These are phyloP conservation scores for Ardeotis arabs DNA, from an alignment of 2,113 vertebrate species.

Conservation along the genomic window DNA sequence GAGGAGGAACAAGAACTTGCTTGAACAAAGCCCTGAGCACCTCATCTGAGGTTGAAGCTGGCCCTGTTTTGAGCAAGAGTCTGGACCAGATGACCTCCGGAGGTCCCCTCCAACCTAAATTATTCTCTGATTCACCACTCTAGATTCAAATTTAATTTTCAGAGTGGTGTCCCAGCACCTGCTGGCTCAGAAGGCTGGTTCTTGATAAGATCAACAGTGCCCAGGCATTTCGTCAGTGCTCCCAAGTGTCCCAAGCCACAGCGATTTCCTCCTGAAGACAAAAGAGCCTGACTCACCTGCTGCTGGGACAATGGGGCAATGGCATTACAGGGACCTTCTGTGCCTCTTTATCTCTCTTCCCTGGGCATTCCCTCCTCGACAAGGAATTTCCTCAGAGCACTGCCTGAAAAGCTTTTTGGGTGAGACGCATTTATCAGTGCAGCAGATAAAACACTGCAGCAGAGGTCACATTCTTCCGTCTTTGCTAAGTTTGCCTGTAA, in stretches of 20 bases:
- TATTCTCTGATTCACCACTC: neutral
- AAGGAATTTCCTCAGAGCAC: constrained; percentile 47
- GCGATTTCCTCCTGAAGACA: neutral
- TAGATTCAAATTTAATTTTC: neutral
- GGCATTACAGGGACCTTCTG: neutral
- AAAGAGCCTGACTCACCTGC: neutral
- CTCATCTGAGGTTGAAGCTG: neutral
- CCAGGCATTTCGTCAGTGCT: neutral
- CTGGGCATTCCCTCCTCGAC: constrained; percentile 23
- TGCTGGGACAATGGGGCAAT: neutral
- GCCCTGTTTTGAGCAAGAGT: neutral
- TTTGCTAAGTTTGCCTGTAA: neutral
- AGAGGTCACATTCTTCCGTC: constrained; percentile 32
- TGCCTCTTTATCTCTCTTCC: constrained; percentile 25
- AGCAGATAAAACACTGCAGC: constrained; percentile 3
- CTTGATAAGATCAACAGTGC: neutral
- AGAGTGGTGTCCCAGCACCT: neutral
- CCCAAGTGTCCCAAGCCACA: neutral
- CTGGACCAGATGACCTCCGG: neutral
- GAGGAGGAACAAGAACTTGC: neutral
- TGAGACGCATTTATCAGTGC: neutral
- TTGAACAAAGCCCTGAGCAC: neutral
- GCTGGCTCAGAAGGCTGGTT: neutral
- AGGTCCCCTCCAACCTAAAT: neutral
- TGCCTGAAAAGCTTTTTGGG: neutral